These are phyloP conservation scores for Mongoloraphidia duomilia DNA, from an alignment of 2,888 invertebrate genomes.

Conservation along the genomic window DNA sequence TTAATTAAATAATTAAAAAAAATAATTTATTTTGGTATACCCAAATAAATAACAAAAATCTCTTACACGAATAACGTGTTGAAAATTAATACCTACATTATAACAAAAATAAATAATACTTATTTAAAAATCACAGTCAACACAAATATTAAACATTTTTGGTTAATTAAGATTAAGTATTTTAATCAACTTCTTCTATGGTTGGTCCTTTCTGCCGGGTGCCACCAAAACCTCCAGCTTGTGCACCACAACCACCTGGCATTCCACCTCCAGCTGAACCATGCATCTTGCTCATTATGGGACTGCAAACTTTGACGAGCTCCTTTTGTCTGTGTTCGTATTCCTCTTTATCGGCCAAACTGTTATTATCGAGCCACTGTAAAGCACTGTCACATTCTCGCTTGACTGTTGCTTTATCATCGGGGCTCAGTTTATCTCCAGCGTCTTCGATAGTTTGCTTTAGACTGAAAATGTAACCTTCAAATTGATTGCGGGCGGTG, in stretches of 20 bases:
- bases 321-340: conserved; percentile 46
- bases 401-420: conserved; percentile 29
- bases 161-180: too few species aligned
- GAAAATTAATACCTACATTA: too few species aligned
- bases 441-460: conserved; percentile 54
- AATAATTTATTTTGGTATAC: too few species aligned
- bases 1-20: too few species aligned
- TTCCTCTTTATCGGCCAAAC: conserved; percentile 47
- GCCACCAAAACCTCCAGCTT: conserved; percentile 4
- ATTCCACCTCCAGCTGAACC: conserved; percentile 15
- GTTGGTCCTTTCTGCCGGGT: not conserved
- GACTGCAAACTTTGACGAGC: conserved; percentile 40
- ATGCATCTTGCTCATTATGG: conserved; percentile 41
- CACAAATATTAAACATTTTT: too few species aligned
- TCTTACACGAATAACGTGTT: too few species aligned
- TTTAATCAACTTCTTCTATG: conserved; percentile 10
- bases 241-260: conserved; percentile 3
- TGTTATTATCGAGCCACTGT: conserved; percentile 57
- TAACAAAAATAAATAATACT: too few species aligned
- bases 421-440: conserved; percentile 42
- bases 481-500: conserved; percentile 55
- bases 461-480: conserved; percentile 52
- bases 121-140: too few species aligned
- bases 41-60: too few species aligned
- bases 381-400: conserved; percentile 44